Evolutionary conservation across 2,888 invertebrate genomes (phyloP), one percentile per base, ranked within the genome.

Genomic region (Pecten maximus): DNA sequence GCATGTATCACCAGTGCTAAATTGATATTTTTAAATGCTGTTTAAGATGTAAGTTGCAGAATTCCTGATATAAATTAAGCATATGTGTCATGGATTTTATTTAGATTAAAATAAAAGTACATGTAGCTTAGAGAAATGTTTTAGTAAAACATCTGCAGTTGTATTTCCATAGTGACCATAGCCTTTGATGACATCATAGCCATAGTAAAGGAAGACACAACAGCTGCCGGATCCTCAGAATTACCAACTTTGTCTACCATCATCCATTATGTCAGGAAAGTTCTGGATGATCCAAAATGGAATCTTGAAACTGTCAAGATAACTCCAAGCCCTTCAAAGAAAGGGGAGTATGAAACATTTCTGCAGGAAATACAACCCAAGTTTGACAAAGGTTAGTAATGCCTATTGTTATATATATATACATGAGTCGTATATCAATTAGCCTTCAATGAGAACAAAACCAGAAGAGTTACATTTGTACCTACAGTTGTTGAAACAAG

Each of bases 191-290:
- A 74, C 10, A 74, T 74, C 3, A 74, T 74, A 6, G 35, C 74
- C 74, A 74, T 74, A 74, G 10, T 6, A 23, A 74, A 16, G 35
- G 74, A 74, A 74, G 74, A 74, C 74, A 28, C 35, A 28, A 74
- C 74, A 28, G 28, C 0, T 74, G 23, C 60, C 6, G 60, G 60
- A n/a, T 12, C 35, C 28, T 23, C 74, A 74, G 35, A 35, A 60
- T 60, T 6, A 6, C 6, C 28, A 8, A 6, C 74, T 28, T 74
- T 28, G 8, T 74, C 74, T 12, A 74, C 74, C 10, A 35, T 74
- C 74, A 74, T 74, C 74, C 74, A 74, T 74, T 74, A 74, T 74
- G 35, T 74, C 15, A 74, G 35, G 35, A 74, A 74, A 28, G 74
- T 74, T 35, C 35, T 6, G 15, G 74, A 74, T 74, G 74, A 74